phyloP scores from a whole-genome alignment of 2,113 vertebrate species.

The Addax nasomaculatus region DNA sequence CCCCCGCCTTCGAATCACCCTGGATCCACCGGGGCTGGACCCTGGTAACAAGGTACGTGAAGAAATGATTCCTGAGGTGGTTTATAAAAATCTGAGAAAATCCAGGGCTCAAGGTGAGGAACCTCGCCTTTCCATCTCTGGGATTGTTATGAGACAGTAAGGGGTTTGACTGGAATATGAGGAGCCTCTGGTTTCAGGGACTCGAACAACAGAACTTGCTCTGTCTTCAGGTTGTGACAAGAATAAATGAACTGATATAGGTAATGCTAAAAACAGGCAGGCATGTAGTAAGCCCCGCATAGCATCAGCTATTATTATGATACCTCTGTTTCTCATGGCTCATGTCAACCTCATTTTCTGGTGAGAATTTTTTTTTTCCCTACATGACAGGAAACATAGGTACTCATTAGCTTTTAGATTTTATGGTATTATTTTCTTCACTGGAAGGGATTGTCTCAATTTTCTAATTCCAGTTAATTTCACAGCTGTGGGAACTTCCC shows the following conservation, averaged over 20 bases:
- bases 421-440: neutral
- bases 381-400: neutral
- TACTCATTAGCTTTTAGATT: neutral
- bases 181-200: neutral
- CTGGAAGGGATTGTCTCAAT: neutral
- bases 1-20: too few species aligned
- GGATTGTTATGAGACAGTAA: neutral
- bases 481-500: neutral
- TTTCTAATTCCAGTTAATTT: neutral
- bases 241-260: neutral
- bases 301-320: neutral
- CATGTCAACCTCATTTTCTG: neutral
- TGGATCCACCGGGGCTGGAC: too few species aligned
- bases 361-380: neutral
- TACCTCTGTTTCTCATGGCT: neutral
- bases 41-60: neutral
- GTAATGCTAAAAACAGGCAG: neutral
- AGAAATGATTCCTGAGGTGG: neutral
- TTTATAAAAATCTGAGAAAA: neutral
- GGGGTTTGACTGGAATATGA: too few species aligned
- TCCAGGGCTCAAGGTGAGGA: neutral
- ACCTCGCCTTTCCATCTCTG: neutral
- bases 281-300: rapidly evolving
- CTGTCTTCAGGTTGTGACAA: neutral
- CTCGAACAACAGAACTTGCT: neutral